These are phyloP conservation scores for Lagorchestes hirsutus DNA, from an alignment of 2,797 vertebrate genomes.

Conservation along the genomic window DNA sequence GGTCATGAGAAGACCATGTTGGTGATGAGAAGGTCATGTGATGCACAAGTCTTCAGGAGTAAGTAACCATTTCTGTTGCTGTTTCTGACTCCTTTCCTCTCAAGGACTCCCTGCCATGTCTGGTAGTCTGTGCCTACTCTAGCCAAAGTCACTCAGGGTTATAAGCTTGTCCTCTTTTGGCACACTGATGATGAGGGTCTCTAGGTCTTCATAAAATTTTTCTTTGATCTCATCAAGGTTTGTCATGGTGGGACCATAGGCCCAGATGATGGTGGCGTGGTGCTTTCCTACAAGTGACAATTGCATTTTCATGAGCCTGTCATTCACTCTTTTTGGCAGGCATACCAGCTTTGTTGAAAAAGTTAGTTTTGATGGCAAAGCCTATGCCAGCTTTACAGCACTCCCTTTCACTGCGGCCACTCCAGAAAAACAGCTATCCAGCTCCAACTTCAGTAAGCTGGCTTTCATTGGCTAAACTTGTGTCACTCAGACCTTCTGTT, in stretches of 20 bases:
- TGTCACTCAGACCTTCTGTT: not conserved
- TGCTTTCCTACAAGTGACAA: not conserved
- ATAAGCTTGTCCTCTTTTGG: not conserved
- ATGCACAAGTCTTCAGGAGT: not conserved
- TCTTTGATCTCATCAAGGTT: not conserved
- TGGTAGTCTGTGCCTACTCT: not conserved
- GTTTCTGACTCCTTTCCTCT: not conserved
- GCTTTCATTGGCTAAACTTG: not conserved
- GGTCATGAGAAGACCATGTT: not conserved
- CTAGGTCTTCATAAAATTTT: not conserved
- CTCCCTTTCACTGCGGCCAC: not conserved
- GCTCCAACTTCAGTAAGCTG: not conserved
- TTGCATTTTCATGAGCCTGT: not conserved
- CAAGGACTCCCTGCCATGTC: not conserved
- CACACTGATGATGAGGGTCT: not conserved
- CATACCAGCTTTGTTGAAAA: not conserved
- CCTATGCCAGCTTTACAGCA: fast-evolving
- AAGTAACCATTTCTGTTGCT: not conserved
- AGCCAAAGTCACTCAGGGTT: not conserved
- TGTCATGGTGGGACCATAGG: not conserved
- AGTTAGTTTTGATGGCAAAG: not conserved
- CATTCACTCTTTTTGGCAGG: not conserved
- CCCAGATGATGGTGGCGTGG: not conserved
- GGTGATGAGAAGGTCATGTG: not conserved
- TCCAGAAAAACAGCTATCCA: not conserved